Conservation (phyloP, 37 sponge, comb jelly and placozoan genomes). For the Ephydatia muelleri region DNA sequence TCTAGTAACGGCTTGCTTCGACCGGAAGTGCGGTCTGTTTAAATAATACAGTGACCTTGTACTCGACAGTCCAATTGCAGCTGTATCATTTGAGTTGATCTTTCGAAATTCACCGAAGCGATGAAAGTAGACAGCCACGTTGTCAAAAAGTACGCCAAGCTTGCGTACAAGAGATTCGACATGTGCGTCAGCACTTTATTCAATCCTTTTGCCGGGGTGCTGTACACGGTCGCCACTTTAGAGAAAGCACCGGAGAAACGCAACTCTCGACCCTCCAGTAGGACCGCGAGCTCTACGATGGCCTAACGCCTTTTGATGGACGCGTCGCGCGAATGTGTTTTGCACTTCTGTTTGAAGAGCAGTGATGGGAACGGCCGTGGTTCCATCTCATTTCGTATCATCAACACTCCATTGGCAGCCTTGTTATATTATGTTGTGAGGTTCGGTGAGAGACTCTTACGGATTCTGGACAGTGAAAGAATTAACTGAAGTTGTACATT, state of each 20-base stretch:
- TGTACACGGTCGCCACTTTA: conserved; percentile 61
- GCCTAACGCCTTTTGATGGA: not conserved
- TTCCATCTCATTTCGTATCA: not conserved
- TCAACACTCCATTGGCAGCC: not conserved
- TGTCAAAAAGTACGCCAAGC: conserved; percentile 60
- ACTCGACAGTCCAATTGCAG: not conserved
- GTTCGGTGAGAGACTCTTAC: not conserved
- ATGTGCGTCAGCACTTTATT: conserved; percentile 77
- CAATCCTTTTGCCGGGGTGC: conserved; percentile 72
- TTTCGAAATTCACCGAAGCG: not conserved
- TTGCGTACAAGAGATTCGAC: conserved; percentile 64
- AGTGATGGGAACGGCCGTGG: not conserved
- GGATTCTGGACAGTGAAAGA: not conserved
- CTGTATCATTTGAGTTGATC: not conserved
- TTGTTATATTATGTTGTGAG: not conserved
- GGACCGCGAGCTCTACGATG: not conserved
- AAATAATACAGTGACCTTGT: no score
- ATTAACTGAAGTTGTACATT: not conserved
- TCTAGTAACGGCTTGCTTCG: not conserved
- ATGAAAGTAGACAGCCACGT: conserved; percentile 29
- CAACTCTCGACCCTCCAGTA: not conserved
- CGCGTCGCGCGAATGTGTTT: not conserved
- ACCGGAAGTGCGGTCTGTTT: no score
- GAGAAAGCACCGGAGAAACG: conserved; percentile 51
- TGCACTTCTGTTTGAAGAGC: not conserved